Percentiles rank a stretch among this genome's conserved stretches.
phyloP scores from a whole-genome alignment of 2,888 invertebrate species.

The Hirtodrosophila cameraria region DNA sequence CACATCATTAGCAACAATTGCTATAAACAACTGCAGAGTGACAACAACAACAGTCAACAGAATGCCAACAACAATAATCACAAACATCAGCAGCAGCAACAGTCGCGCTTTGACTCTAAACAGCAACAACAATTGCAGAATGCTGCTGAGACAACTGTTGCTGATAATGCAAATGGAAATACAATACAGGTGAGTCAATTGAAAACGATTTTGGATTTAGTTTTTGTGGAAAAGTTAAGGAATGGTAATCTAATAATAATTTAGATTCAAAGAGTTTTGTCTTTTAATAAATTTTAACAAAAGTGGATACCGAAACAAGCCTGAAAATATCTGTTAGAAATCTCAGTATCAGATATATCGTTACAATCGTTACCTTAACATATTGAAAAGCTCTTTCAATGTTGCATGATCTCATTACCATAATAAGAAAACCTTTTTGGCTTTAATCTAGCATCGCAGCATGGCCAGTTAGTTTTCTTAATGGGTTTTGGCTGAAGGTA shows the following conservation, averaged over 20 bases:
- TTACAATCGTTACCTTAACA: too few species aligned
- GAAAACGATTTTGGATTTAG: background rate
- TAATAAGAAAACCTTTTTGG: slow-evolving; percentile 9
- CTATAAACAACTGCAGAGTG: slow-evolving; percentile 67
- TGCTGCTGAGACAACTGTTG: slow-evolving; percentile 58
- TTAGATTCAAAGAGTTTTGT: background rate
- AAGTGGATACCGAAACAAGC: too few species aligned
- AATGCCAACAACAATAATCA: slow-evolving; percentile 57
- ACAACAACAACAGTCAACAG: slow-evolving; percentile 49
- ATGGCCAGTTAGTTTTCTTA: slow-evolving; percentile 10
- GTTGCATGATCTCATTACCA: slow-evolving; percentile 23
- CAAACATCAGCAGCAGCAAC: slow-evolving; percentile 49
- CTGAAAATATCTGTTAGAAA: too few species aligned
- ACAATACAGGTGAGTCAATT: slow-evolving; percentile 69
- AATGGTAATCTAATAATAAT: background rate
- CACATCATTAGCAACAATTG: slow-evolving; percentile 75
- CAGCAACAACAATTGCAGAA: slow-evolving; percentile 49
- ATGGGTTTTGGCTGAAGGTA: slow-evolving; percentile 5
- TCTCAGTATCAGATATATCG: too few species aligned
- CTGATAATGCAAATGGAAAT: slow-evolving; percentile 72
- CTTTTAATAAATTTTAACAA: too few species aligned
- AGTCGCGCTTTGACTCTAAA: slow-evolving; percentile 50
- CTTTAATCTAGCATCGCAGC: slow-evolving; percentile 10
- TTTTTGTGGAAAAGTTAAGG: background rate
- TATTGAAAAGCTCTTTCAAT: too few species aligned